Evolutionary conservation across 2,888 invertebrate species (phyloP).

Genomic region (Tuberolachnus salignus): DNA sequence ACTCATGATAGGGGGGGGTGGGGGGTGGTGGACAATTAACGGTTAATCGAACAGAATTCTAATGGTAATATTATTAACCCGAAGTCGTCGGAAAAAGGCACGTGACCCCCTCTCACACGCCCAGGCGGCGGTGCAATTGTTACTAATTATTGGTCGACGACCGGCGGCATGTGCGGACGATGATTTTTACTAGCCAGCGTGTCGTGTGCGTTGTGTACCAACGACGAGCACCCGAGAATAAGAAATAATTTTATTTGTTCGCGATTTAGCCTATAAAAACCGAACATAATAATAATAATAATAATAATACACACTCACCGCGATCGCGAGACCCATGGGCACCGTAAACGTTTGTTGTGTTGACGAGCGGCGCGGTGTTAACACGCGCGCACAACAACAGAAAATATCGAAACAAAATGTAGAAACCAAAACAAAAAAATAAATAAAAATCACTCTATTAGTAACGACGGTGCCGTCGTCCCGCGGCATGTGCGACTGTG

Average conservation of each 20-base stretch:
- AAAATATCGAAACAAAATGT: no score
- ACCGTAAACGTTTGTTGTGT: neutral
- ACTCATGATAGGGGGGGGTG: no score
- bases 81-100: neutral
- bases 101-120: no score
- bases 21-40: constrained; percentile 55
- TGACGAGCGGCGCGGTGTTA: neutral
- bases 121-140: constrained; percentile 36
- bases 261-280: no score
- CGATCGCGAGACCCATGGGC: neutral
- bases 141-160: constrained; percentile 50
- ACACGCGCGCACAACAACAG: no score
- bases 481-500: neutral
- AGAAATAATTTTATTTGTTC: no score
- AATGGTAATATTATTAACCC: constrained; percentile 44
- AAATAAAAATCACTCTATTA: neutral
- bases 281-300: neutral
- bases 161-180: neutral
- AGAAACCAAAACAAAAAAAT: neutral
- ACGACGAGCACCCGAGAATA: neutral
- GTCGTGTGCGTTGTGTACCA: neutral
- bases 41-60: constrained; percentile 50
- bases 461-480: neutral
- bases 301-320: constrained; percentile 16
- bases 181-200: neutral